Base-by-base conservation (phyloP, 2,888 invertebrate species). In the Siphlonurus alternatus region DNA sequence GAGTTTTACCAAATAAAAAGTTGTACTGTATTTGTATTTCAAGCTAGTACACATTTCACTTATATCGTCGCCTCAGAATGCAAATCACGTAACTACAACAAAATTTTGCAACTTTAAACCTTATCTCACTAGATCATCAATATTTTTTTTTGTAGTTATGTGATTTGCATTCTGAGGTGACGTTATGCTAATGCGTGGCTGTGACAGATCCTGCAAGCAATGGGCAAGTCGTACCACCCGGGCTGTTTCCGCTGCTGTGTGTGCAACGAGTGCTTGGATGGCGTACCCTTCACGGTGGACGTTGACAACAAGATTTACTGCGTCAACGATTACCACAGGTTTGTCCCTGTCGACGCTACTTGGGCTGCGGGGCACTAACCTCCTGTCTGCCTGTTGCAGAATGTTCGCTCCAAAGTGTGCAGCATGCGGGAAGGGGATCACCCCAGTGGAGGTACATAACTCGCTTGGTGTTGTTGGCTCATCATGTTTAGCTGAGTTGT, bases 371-470 rank as follows among this genome's bases (percentile, higher is more conserved):
- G 38, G n/a, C 5, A 38, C 38, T 38, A 38, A 38, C 38, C 7
- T 5, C 5, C 24, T 66, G 56, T 66, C 65, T 68, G 67, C 64
- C 69, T 66, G 67, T 73, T 75, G 59, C 74, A 87, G 95, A 74
- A 92, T 96, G 86, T 98, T 96, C 81, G 97, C 98, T 53, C 98
- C 98, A 1, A 96, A 95, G 77, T 99, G 98, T 78, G 94, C 95
- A 25, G 89, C 94, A 67, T 99, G 98, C 78, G 92, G 93, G 68
- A 93, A 95, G 82, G 93, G 95, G 22, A 80, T 82, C 62, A 65
- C 65, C 22, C 67, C 98, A 25, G 93, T 96, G 53, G 94, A 85
- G 76, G 84, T 84, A 76, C 70, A 68, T 66, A 53, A 25, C 64
- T 24, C 61, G 25, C 15, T n/a, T 59, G 53, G 38, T 54, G 54